Conservation (phyloP, 2,113 vertebrate species). For the Sylvia atricapilla region DNA sequence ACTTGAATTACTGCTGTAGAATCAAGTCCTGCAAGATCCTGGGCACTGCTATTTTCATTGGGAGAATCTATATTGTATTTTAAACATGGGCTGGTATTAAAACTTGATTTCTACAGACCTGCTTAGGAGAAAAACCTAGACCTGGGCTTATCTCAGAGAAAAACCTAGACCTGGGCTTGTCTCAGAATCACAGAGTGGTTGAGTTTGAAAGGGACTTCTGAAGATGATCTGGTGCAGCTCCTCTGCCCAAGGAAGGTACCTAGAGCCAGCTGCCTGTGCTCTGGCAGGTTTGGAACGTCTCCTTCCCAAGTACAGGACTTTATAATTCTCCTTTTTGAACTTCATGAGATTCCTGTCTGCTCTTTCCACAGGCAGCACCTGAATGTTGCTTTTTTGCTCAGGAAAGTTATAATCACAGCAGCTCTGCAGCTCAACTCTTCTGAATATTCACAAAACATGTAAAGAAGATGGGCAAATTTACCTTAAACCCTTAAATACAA, state of each 20-base stretch:
- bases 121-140: background rate
- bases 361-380: background rate
- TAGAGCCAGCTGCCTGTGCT: background rate
- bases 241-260: background rate
- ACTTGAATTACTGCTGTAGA: background rate
- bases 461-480: background rate
- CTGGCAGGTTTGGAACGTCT: background rate
- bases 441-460: background rate
- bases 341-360: background rate
- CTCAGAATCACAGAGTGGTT: background rate
- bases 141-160: background rate
- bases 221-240: background rate
- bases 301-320: background rate
- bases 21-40: background rate
- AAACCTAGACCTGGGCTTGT: background rate
- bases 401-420: background rate
- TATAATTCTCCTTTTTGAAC: background rate
- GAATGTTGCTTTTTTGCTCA: background rate
- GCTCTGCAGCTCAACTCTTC: background rate
- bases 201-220: background rate
- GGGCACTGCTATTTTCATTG: background rate
- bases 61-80: background rate
- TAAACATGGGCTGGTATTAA: background rate
- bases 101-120: background rate
- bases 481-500: background rate